These are phyloP conservation scores for Parauchenoglanis ngamensis DNA, from an alignment of 2,797 vertebrate genomes.

Conservation along the genomic window DNA sequence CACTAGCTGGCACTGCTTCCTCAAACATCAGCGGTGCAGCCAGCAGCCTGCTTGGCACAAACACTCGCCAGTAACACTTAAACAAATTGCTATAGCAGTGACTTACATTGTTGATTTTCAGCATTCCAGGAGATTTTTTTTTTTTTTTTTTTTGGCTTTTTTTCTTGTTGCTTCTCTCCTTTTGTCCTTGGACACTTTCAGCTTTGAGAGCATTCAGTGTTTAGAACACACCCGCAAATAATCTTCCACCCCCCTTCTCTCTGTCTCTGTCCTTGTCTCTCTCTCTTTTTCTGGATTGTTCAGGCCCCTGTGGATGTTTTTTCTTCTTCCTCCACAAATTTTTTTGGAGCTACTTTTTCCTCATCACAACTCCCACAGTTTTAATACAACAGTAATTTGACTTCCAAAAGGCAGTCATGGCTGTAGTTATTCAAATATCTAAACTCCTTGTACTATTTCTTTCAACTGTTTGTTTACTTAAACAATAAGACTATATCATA, in stretches of 20 bases:
- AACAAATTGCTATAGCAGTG: slow-evolving; percentile 70
- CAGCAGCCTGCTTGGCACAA: slow-evolving; percentile 73
- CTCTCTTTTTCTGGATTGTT: slow-evolving; percentile 19
- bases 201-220: slow-evolving; percentile 43
- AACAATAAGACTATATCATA: no score
- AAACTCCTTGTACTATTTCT: not conserved
- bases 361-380: slow-evolving; percentile 23
- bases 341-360: slow-evolving; percentile 41
- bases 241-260: slow-evolving; percentile 29
- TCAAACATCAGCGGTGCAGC: slow-evolving; percentile 70
- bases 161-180: not conserved
- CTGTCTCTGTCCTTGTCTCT: slow-evolving; percentile 17
- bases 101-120: slow-evolving; percentile 61
- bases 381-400: not conserved
- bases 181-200: slow-evolving; percentile 47
- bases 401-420: not conserved
- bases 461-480: not conserved
- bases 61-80: slow-evolving; percentile 69
- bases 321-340: slow-evolving; percentile 40
- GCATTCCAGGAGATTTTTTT: slow-evolving; percentile 51
- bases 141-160: slow-evolving; percentile 9
- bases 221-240: slow-evolving; percentile 40
- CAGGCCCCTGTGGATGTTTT: slow-evolving; percentile 39
- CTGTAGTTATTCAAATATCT: not conserved
- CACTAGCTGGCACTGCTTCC: slow-evolving; percentile 74